Percentiles rank a stretch among this genome's conserved stretches.
Evolutionary conservation across 2,797 vertebrate genomes (phyloP).

Genomic region (Crenichthys baileyi): DNA sequence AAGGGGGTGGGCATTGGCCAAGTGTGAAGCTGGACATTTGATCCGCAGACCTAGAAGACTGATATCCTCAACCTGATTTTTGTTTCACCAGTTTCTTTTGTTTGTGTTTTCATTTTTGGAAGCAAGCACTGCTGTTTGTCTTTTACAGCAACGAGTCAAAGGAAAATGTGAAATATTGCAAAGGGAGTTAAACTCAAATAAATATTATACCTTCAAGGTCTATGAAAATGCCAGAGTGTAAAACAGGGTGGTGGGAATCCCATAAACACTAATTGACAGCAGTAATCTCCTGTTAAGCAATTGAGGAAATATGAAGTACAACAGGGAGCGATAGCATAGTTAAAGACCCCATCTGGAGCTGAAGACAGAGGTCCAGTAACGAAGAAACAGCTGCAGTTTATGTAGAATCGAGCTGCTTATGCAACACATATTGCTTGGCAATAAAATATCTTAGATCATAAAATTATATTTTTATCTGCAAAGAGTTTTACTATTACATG

Average conservation of each 20-base stretch:
- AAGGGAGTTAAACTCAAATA: conserved; percentile 9
- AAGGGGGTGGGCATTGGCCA: conserved; percentile 57
- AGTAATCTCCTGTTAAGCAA: conserved; percentile 64
- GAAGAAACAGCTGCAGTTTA: not conserved
- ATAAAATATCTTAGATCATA: not conserved
- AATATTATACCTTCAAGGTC: conserved; percentile 30
- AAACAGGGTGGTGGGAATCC: conserved; percentile 66
- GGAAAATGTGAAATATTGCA: not conserved
- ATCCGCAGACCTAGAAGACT: conserved; percentile 55
- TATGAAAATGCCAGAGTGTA: conserved; percentile 57
- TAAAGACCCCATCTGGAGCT: conserved; percentile 50
- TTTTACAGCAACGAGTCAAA: not conserved
- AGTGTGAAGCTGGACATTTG: conserved; percentile 73
- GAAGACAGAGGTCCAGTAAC: conserved; percentile 8
- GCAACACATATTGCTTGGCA: not conserved
- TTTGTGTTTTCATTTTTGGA: not conserved
- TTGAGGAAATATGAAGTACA: conserved; percentile 54
- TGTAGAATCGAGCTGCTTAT: not conserved
- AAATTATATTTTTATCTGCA: not conserved
- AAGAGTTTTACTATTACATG: not conserved
- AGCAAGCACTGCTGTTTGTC: not conserved
- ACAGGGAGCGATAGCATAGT: conserved; percentile 67
- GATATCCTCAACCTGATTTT: conserved; percentile 55
- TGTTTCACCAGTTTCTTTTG: conserved; percentile 29
- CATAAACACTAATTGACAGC: conserved; percentile 71